A percentile compares a stretch with the other conserved stretches of the same genome.
These are phyloP conservation scores for Pyrochroa serraticornis DNA, from an alignment of 2,888 invertebrate genomes.

Conservation along the genomic window DNA sequence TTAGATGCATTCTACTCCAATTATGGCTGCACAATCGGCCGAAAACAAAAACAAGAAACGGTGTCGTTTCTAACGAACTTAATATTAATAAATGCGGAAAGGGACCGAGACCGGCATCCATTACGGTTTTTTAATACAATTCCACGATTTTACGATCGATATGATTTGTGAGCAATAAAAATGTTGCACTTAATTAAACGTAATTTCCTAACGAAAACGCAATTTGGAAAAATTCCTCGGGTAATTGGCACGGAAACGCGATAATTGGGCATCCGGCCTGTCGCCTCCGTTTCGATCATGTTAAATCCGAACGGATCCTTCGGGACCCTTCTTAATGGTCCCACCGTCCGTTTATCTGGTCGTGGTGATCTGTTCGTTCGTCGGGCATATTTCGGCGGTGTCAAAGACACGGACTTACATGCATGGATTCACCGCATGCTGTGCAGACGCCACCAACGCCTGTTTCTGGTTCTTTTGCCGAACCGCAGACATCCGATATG, in stretches of 20 bases:
- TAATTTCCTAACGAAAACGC: constrained; percentile 1
- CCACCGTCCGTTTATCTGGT: background rate
- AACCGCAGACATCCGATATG: no score
- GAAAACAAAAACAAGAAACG: no score
- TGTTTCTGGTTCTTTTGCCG: constrained; percentile 20
- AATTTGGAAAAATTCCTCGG: background rate
- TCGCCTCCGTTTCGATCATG: no score
- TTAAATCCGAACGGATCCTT: constrained; percentile 3
- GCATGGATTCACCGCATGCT: constrained; percentile 48
- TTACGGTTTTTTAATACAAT: no score
- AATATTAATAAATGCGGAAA: no score
- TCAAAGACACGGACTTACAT: constrained; percentile 51
- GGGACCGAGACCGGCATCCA: no score
- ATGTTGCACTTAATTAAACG: constrained; percentile 16
- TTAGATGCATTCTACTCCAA: no score
- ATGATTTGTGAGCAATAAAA: constrained; percentile 21
- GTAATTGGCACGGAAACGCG: no score
- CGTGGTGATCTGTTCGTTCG: constrained; percentile 19
- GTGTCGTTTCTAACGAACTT: no score
- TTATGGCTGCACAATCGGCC: no score
- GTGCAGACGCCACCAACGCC: constrained; percentile 51
- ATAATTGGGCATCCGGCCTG: constrained; percentile 10
- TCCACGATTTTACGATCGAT: constrained; percentile 16
- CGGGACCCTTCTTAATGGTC: background rate
- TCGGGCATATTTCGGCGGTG: constrained; percentile 52